Evolutionary conservation across 2,113 vertebrate genomes (phyloP).

Genomic region (Stigmatopora nigra): DNA sequence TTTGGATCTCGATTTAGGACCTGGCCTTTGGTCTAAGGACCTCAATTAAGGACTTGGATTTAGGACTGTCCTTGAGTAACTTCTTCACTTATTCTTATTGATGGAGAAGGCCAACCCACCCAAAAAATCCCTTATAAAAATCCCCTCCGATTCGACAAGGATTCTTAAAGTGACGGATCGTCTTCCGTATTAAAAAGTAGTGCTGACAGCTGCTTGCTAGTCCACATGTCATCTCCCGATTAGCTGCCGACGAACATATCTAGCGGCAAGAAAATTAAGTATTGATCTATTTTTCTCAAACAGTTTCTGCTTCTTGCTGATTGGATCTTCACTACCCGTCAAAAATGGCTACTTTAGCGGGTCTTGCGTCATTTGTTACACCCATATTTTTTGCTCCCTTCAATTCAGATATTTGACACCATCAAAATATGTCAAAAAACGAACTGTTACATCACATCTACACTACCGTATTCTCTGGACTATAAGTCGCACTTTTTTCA

Average conservation of each 20-base stretch:
- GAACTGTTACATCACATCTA: too few relatives aligned
- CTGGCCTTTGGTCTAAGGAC: too few relatives aligned
- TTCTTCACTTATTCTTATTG: conserved; percentile 29
- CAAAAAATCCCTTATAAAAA: neutral
- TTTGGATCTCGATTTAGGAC: too few relatives aligned
- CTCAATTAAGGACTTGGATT: neutral
- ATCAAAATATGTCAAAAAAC: too few relatives aligned
- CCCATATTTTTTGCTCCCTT: too few relatives aligned
- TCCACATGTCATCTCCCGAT: conserved; percentile 72
- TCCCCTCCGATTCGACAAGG: neutral
- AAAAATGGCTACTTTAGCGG: too few relatives aligned
- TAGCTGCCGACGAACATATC: conserved; percentile 68
- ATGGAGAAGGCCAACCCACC: neutral
- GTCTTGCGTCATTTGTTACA: too few relatives aligned
- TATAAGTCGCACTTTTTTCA: too few relatives aligned
- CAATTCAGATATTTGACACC: too few relatives aligned
- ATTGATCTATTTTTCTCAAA: conserved; percentile 71
- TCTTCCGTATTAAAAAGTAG: neutral
- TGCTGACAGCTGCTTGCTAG: conserved; percentile 58
- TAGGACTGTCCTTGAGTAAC: conserved; percentile 57
- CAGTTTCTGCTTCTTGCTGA: conserved; percentile 15
- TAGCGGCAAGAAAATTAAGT: conserved; percentile 74
- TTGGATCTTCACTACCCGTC: conserved; percentile 33
- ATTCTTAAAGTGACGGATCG: neutral
- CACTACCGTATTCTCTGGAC: too few relatives aligned